Evolutionary conservation across 1,140 invertebrate genomes (phyloP), one percentile per base, ranked within the genome.

Genomic region (Lineus longissimus): DNA sequence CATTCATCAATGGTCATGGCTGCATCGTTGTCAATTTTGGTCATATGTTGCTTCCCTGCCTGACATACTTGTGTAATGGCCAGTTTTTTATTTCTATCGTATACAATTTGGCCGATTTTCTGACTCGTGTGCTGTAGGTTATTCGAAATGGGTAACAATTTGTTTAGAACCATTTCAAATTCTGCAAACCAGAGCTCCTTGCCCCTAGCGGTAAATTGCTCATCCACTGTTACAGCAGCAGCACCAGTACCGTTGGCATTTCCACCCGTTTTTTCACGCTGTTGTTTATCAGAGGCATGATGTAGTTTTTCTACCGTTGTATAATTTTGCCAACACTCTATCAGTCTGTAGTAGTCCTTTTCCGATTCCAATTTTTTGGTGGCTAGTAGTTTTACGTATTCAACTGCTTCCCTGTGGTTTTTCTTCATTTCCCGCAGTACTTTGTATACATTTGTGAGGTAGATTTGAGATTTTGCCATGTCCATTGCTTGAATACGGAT

Each of bases 261-360:
- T 15, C 6, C 33, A 36, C 6, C 4, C 15, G n/a, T n/a, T 43
- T 43, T 43, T 43, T 43, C 40, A 13, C 40, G 40, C 40, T 43
- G 40, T 43, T 43, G 40, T 19, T 43, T 43, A 19, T 43, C 40
- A 43, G 47, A 4, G 47, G 47, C 47, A 51, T n/a, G 47, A n/a
- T 51, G 47, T 27, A 51, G 9, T 4, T 51, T 51, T n/a, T 51
- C 47, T 4, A 51, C 47, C 9, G 47, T 51, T 51, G 25, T 51
- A 51, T 51, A 51, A 51, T 51, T 51, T 51, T 51, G 47, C 47
- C 47, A 51, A 27, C 47, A 51, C 47, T 51, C 47, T 51, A 51
- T 51, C 47, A 51, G 47, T 51, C 47, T 6, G n/a, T 51, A 51
- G 47, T 51, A 51, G 25, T 51, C 47, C 25, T 51, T 51, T n/a